Percentiles rank a stretch among this genome's conserved stretches.
phyloP scores from a whole-genome alignment of 2,888 invertebrate genomes.

The Hydropsyche betteni region DNA sequence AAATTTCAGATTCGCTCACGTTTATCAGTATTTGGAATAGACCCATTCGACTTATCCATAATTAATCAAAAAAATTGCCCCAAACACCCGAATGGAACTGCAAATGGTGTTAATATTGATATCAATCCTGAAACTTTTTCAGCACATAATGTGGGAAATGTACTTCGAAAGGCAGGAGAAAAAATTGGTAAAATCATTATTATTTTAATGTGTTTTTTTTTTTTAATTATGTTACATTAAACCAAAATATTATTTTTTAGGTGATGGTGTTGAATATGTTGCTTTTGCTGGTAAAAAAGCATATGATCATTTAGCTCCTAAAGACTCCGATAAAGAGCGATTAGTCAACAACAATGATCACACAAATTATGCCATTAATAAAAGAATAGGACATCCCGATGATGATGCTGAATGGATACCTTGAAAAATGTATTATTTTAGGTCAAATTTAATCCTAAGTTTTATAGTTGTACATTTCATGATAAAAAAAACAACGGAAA shows the following conservation, averaged over 20 bases:
- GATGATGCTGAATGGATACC: slow-evolving; percentile 70
- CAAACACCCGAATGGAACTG: slow-evolving; percentile 65
- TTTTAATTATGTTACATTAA: not conserved
- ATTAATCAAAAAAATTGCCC: slow-evolving; percentile 78
- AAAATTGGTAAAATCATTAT: slow-evolving; percentile 67
- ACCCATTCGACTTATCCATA: slow-evolving; percentile 79
- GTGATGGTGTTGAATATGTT: slow-evolving; percentile 75
- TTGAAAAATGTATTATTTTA: slow-evolving; percentile 49
- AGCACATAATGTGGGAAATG: slow-evolving; percentile 75
- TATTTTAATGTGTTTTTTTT: not conserved
- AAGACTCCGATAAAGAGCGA: slow-evolving; percentile 52
- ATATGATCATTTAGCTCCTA: slow-evolving; percentile 60
- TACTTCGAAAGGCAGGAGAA: slow-evolving; percentile 76
- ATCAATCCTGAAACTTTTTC: slow-evolving; percentile 81
- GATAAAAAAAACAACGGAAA: too few relatives aligned
- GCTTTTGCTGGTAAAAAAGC: slow-evolving; percentile 75
- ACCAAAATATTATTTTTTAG: slow-evolving; percentile 53
- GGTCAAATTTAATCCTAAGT: too few relatives aligned
- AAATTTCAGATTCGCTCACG: slow-evolving; percentile 69
- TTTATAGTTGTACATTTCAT: too few relatives aligned
- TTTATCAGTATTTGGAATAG: slow-evolving; percentile 72
- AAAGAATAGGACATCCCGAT: slow-evolving; percentile 54
- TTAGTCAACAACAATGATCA: not conserved
- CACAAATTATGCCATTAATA: not conserved
- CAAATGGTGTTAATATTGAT: slow-evolving; percentile 72